A percentile compares a stretch with the other conserved stretches of the same genome.
phyloP scores from a whole-genome alignment of 2,797 vertebrate genomes.

The Pyrocephalus nanus region DNA sequence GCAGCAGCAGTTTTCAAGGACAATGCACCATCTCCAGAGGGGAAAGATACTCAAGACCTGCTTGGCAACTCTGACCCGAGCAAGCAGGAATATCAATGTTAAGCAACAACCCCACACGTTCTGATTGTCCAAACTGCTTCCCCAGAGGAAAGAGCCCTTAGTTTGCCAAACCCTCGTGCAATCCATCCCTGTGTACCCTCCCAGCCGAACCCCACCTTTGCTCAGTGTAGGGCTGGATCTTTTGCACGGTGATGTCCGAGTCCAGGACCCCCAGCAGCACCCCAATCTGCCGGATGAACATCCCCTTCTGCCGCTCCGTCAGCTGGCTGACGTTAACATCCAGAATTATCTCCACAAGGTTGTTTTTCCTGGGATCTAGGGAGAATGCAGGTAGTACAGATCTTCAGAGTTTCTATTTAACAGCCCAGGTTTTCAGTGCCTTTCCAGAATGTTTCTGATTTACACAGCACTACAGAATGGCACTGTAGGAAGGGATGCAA shows the following conservation, averaged over 20 bases:
- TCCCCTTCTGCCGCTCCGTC: conserved; percentile 91
- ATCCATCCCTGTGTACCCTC: fast-evolving
- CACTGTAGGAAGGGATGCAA: background rate
- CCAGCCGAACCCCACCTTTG: conserved; percentile 82
- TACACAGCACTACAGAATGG: background rate
- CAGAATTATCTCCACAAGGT: conserved; percentile 95
- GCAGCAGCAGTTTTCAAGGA: background rate
- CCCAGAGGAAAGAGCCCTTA: background rate
- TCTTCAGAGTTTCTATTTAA: background rate
- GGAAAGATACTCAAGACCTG: background rate
- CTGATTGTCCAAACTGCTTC: background rate
- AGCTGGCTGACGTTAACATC: conserved; percentile 91
- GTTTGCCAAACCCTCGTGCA: background rate
- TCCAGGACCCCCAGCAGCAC: conserved; percentile 94
- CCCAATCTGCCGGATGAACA: conserved; percentile 95
- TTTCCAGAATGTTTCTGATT: background rate
- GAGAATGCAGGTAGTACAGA: background rate
- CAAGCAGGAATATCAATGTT: background rate
- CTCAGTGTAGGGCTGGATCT: conserved; percentile 91
- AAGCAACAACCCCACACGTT: background rate
- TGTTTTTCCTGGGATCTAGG: conserved; percentile 87
- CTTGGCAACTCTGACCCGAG: background rate
- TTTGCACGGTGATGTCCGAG: conserved; percentile 93
- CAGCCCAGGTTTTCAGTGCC: background rate
- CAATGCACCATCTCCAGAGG: background rate